Evolutionary conservation across 2,888 invertebrate genomes (phyloP).

Genomic region (Cyclophora punctaria): DNA sequence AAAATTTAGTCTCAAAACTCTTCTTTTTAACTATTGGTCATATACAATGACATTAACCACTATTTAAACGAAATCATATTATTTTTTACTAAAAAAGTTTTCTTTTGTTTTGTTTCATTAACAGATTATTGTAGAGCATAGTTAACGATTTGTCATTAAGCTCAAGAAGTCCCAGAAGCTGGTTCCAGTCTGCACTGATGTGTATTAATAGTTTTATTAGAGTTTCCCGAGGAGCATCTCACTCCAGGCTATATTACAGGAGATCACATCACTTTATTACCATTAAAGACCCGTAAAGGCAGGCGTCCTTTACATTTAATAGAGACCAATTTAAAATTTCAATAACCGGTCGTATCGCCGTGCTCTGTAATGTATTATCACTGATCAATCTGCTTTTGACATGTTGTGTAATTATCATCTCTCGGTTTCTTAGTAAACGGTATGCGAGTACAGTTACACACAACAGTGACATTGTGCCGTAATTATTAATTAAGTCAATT

Average conservation of each 20-base stretch:
- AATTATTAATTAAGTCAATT: background rate
- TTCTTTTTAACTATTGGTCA: no score
- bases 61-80: no score
- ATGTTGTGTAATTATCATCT: conserved; percentile 55
- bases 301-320: conserved; percentile 30
- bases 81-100: no score
- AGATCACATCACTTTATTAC: conserved; percentile 18
- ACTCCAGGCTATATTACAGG: conserved; percentile 9
- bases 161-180: no score
- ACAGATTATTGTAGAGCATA: no score
- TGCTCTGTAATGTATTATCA: conserved; percentile 43
- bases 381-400: conserved; percentile 57
- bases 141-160: no score
- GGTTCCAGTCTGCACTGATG: no score
- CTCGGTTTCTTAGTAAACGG: conserved; percentile 38
- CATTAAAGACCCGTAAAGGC: conserved; percentile 17
- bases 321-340: conserved; percentile 39
- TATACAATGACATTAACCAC: no score
- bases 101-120: no score
- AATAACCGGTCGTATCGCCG: conserved; percentile 34
- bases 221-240: background rate
- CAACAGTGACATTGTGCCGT: conserved; percentile 15
- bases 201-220: no score
- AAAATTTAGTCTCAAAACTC: no score
- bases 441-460: conserved; percentile 19